Conservation (phyloP, 2,113 vertebrate species). For the Typhlomys cinereus region DNA sequence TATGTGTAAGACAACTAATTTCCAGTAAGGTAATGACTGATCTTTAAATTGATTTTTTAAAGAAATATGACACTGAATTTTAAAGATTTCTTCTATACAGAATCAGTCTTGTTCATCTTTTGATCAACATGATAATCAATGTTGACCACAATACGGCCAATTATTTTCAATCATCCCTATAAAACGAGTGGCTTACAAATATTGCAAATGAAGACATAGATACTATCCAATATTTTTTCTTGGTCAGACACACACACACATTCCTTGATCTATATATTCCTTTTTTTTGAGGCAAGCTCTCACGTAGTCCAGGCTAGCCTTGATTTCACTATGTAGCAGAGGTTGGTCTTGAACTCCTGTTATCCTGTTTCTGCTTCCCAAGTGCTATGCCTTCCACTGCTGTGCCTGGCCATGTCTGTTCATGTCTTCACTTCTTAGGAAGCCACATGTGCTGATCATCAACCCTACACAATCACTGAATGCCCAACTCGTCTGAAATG, state of each 20-base stretch:
- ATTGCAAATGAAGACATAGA: background rate
- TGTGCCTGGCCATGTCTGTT: background rate
- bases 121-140: background rate
- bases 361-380: background rate
- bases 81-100: background rate
- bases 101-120: background rate
- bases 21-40: background rate
- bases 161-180: background rate
- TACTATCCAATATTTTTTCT: background rate
- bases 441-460: background rate
- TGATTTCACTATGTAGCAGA: background rate
- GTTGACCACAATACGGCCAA: background rate
- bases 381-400: background rate
- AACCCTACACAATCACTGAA: background rate
- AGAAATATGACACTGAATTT: background rate
- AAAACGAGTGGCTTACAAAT: background rate
- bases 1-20: background rate
- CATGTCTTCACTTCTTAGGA: background rate
- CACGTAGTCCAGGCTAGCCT: background rate
- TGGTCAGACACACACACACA: background rate
- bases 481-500: background rate
- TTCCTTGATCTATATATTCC: conserved; percentile 14
- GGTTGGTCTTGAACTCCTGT: background rate
- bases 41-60: background rate
- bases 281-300: background rate